Conservation (phyloP, 2,797 vertebrate genomes). For the Falco berigora region DNA sequence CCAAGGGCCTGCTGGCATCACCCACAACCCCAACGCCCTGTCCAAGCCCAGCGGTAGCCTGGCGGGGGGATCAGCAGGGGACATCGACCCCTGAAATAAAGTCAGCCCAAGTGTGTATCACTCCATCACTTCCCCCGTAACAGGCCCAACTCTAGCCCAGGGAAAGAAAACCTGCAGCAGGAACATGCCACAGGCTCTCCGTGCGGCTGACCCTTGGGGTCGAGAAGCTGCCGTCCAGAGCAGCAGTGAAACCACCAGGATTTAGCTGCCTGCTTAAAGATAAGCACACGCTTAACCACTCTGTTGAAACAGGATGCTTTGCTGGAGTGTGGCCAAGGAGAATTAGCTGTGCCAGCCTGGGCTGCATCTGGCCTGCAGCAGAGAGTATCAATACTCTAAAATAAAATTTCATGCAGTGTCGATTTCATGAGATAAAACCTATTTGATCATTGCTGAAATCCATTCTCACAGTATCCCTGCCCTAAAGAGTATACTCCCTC, state of each 20-base stretch:
- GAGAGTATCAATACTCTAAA: not conserved
- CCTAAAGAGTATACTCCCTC: not conserved
- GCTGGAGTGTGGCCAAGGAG: conserved; percentile 9
- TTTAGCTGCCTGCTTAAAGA: not conserved
- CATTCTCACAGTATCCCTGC: not conserved
- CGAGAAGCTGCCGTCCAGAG: not conserved
- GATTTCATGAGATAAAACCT: conserved; percentile 34
- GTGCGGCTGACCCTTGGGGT: not conserved
- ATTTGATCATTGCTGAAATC: conserved; percentile 8
- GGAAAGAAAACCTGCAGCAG: not conserved
- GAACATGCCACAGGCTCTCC: not conserved
- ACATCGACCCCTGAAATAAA: not conserved
- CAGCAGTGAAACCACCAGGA: not conserved
- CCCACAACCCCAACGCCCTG: not conserved
- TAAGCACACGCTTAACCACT: not conserved
- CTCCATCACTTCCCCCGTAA: not conserved
- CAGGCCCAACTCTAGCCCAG: not conserved
- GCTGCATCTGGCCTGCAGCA: not conserved
- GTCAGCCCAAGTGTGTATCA: not conserved
- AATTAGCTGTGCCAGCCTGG: conserved; percentile 10
- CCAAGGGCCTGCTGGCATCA: not conserved
- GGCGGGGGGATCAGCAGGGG: not conserved
- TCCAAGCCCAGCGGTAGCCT: not conserved
- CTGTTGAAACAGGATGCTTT: conserved; percentile 32
- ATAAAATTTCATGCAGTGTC: not conserved